Evolutionary conservation across 2,888 invertebrate genomes (phyloP).

Genomic region (Spilarctia lutea): DNA sequence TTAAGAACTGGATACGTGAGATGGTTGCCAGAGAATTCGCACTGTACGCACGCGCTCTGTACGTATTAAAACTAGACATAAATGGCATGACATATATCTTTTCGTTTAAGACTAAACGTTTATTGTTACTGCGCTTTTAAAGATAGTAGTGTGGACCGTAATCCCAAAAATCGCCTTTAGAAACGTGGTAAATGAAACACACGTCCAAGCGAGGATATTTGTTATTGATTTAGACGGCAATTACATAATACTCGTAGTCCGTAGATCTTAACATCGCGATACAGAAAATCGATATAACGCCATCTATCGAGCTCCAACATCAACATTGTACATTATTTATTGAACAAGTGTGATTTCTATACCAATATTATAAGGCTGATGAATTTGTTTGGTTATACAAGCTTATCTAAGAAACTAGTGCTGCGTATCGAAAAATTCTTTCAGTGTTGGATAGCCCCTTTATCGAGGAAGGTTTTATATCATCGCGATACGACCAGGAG

Average conservation of each 20-base stretch:
- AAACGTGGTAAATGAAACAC: too few species aligned
- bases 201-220: too few species aligned
- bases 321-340: too few species aligned
- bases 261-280: too few species aligned
- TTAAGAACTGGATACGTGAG: constrained; percentile 12
- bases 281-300: too few species aligned
- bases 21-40: neutral
- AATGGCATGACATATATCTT: neutral
- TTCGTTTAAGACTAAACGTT: neutral
- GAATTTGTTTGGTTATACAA: neutral
- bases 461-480: neutral
- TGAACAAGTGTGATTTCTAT: too few species aligned
- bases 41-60: neutral
- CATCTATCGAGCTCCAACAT: too few species aligned
- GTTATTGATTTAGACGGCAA: too few species aligned
- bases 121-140: neutral
- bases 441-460: neutral
- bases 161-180: neutral
- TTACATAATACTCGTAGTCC: too few species aligned
- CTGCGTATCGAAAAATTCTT: neutral
- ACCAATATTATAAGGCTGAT: neutral
- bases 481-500: neutral
- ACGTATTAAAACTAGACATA: neutral
- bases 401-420: neutral
- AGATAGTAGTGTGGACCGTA: neutral